These are phyloP conservation scores for Pollicipes pollicipes DNA, from an alignment of 1,140 invertebrate genomes.

Conservation along the genomic window DNA sequence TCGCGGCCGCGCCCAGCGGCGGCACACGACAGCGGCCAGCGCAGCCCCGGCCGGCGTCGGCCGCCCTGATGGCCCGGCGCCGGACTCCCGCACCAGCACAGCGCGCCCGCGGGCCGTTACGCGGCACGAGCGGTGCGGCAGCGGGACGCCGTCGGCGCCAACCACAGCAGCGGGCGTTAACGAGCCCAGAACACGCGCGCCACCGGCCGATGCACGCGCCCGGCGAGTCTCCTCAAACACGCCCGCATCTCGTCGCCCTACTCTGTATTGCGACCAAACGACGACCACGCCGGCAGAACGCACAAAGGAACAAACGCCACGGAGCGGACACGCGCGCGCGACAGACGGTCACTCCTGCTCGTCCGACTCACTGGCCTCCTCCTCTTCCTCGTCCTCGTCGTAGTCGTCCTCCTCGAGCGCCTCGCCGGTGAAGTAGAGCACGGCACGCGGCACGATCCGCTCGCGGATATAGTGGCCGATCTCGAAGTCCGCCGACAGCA, in stretches of 20 bases:
- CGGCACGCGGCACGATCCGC: conserved; percentile 74
- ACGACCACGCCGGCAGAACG: too few relatives aligned
- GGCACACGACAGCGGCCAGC: background rate
- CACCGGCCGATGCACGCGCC: too few relatives aligned
- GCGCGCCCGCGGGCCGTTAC: too few relatives aligned
- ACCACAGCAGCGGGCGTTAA: too few relatives aligned
- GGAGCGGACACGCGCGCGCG: background rate
- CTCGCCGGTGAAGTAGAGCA: conserved; percentile 72
- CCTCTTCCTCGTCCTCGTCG: conserved; percentile 19
- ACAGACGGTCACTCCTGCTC: background rate
- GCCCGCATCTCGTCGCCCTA: too few relatives aligned
- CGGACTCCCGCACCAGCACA: background rate
- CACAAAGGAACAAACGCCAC: background rate
- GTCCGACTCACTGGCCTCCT: background rate
- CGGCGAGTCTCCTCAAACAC: too few relatives aligned
- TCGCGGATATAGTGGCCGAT: conserved; percentile 95
- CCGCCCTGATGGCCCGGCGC: too few relatives aligned
- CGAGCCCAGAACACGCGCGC: too few relatives aligned
- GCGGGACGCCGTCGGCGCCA: too few relatives aligned
- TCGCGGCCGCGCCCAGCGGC: background rate
- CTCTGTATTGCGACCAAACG: too few relatives aligned
- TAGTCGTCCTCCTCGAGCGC: conserved; percentile 21
- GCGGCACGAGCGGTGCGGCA: too few relatives aligned
- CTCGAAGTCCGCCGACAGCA: conserved; percentile 84
- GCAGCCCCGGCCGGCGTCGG: background rate